phyloP scores from a whole-genome alignment of 2,113 vertebrate species.

The Sinocyclocheilus anshuiensis region DNA sequence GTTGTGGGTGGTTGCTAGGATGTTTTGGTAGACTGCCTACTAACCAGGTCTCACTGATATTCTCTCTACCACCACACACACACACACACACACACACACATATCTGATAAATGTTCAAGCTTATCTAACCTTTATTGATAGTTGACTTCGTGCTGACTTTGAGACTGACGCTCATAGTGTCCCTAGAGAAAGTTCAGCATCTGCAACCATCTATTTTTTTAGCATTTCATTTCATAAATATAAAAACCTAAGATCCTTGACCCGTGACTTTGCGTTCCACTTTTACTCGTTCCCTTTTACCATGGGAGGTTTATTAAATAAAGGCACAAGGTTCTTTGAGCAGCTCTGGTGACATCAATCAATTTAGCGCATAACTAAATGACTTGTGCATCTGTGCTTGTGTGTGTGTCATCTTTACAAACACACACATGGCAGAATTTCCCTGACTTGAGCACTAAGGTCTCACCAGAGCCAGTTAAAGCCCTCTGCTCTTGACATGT shows the following conservation, averaged over 20 bases:
- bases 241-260: slow-evolving; percentile 17
- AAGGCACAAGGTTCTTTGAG: slow-evolving; percentile 39
- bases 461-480: slow-evolving; percentile 48
- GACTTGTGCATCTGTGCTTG: slow-evolving; percentile 35
- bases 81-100: no score
- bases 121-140: not conserved
- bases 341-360: slow-evolving; percentile 58
- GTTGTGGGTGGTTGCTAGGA: not conserved
- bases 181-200: not conserved
- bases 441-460: slow-evolving; percentile 29
- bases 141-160: not conserved
- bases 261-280: slow-evolving; percentile 1
- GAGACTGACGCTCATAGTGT: not conserved
- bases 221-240: slow-evolving; percentile 16
- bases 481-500: slow-evolving; percentile 35
- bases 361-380: slow-evolving; percentile 46
- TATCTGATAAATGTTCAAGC: not conserved
- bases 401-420: slow-evolving; percentile 38
- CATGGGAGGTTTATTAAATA: slow-evolving; percentile 45
- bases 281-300: slow-evolving; percentile 44
- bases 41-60: not conserved
- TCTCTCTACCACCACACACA: no score
- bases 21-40: not conserved
- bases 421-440: slow-evolving; percentile 45
- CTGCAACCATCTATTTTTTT: not conserved